Conservation (phyloP, 2,888 invertebrate species). For the Drosophila merina region DNA sequence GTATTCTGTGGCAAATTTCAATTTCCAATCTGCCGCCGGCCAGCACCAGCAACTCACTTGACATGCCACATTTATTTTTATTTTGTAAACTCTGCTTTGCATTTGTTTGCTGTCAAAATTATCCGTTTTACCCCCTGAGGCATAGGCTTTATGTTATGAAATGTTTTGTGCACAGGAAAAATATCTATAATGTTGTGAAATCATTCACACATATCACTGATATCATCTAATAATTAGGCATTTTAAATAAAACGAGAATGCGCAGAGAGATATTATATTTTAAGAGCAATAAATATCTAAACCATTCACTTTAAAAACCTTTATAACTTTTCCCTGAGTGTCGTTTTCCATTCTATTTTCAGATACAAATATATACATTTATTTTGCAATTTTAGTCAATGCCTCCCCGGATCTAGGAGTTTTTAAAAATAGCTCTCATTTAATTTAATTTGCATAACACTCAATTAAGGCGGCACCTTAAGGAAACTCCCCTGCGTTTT, state of each 20-base stretch:
- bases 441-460: conserved; percentile 50
- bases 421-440: conserved; percentile 33
- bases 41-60: conserved; percentile 16
- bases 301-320: too few species aligned
- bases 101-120: conserved; percentile 39
- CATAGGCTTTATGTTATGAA: conserved; percentile 15
- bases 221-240: not conserved
- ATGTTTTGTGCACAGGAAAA: conserved; percentile 15
- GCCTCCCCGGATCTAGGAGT: conserved; percentile 4
- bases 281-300: too few species aligned
- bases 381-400: conserved; percentile 1
- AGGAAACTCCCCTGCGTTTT: conserved; percentile 30
- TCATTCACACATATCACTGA: not conserved
- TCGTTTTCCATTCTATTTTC: not conserved
- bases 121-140: conserved; percentile 19
- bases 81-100: conserved; percentile 28
- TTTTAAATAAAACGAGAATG: too few species aligned
- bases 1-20: conserved; percentile 45
- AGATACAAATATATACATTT: not conserved
- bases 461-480: conserved; percentile 38
- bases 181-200: not conserved
- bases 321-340: not conserved
- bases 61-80: conserved; percentile 20
- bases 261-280: too few species aligned
- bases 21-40: conserved; percentile 49